phyloP scores from a whole-genome alignment of 2,888 invertebrate genomes.

The Mythimna loreyi region DNA sequence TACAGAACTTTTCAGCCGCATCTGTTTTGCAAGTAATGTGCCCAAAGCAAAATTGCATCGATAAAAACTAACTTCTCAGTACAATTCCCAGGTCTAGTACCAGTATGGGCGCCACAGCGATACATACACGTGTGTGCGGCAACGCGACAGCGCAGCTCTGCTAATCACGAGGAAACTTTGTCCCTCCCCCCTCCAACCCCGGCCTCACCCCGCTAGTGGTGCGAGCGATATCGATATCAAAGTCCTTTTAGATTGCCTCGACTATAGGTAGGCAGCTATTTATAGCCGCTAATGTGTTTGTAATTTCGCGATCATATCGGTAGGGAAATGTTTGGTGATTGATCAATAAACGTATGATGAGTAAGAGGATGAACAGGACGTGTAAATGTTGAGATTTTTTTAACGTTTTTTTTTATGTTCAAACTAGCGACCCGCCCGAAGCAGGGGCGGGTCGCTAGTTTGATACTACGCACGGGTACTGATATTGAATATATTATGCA shows the following conservation, averaged over 20 bases:
- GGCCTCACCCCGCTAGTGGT: slow-evolving; percentile 64
- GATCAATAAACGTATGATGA: slow-evolving; percentile 20
- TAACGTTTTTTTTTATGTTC: not conserved
- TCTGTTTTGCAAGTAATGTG: not conserved
- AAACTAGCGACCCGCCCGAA: too few species aligned
- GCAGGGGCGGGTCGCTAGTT: too few species aligned
- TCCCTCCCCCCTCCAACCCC: slow-evolving; percentile 64
- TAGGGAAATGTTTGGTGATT: slow-evolving; percentile 18
- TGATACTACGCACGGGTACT: too few species aligned
- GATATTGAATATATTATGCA: too few species aligned
- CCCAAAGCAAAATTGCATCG: not conserved
- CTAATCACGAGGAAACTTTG: slow-evolving; percentile 84
- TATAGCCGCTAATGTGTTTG: slow-evolving; percentile 45
- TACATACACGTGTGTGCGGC: slow-evolving; percentile 48
- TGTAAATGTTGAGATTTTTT: not conserved
- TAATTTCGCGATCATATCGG: slow-evolving; percentile 34
- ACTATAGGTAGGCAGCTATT: slow-evolving; percentile 29
- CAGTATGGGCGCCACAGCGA: slow-evolving; percentile 5
- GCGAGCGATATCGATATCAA: slow-evolving; percentile 62
- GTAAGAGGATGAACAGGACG: not conserved
- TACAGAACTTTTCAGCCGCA: too few species aligned
- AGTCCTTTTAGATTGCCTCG: slow-evolving; percentile 38
- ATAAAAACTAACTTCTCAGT: not conserved
- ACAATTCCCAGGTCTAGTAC: slow-evolving; percentile 19
- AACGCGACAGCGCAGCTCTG: slow-evolving; percentile 70